Base-by-base conservation (phyloP, 2,888 invertebrate species). In the Ophraella communa region DNA sequence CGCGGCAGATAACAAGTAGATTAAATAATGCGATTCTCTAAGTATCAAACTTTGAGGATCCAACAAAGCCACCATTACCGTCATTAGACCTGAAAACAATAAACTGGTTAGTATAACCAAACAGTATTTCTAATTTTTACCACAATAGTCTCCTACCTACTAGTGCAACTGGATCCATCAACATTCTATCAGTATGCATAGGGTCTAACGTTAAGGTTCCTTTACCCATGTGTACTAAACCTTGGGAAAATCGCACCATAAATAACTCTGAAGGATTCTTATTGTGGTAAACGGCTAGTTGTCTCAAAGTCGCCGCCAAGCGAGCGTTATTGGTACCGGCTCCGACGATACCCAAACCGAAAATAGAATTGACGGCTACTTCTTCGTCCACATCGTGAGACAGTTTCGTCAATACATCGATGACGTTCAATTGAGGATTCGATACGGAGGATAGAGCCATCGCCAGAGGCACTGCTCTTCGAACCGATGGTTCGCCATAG, bases 381-480 rank as follows among this genome's bases (percentile, higher is more conserved):
- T 99, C 98, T 53, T 94, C 90, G 81, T 99, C 98, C 11, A 93
- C 88, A 85, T 99, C 99, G 84, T 99, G 99, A 1, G 98, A 97
- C 83, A 96, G 98, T 84, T 99, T 99, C 82, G 96, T 96, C 62
- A 99, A 87, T 0, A 98, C 96, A 81, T 99, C 98, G 64, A 99
- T 87, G 70, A 98, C 94, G 70, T 94, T 91, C 59, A 98, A 84
- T 81, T 97, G 94, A 18, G 93, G 98, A 84, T 98, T 97, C n/a
- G 97, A 97, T 14, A 96, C 90, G 2, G 97, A 98, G 70, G 95
- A 91, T 39, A 99, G 86, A 11, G 96, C 97, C 70, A 99, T 88
- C 0, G 98, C 98, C 11, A 99, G 85, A 0, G 99, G 98, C 39
- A 99, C 98, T 3, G 98, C 95, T 72, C 96, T 89, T 5, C 97